A percentile compares a stretch with the other conserved stretches of the same genome.
Conservation (phyloP, 2,797 vertebrate species). For the Pachyuromys duprasi region DNA sequence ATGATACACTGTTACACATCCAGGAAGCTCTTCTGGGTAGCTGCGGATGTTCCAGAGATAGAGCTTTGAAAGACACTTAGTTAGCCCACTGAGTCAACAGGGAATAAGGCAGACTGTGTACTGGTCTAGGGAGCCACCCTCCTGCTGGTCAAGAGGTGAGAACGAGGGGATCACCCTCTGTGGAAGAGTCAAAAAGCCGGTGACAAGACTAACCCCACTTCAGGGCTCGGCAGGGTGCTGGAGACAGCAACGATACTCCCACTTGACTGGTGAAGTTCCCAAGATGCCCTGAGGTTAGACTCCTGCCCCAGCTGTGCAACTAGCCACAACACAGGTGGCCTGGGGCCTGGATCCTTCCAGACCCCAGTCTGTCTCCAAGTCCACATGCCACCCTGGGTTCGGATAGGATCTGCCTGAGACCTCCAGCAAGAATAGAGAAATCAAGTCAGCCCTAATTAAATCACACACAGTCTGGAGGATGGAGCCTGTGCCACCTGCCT, state of each 20-base stretch:
- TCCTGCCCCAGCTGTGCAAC: background rate
- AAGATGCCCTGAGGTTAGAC: background rate
- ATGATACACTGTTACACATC: background rate
- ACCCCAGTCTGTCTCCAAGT: background rate
- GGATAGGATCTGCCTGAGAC: background rate
- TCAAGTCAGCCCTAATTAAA: conserved; percentile 74
- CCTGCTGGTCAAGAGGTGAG: background rate
- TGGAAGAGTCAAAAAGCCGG: background rate
- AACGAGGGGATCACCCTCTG: background rate
- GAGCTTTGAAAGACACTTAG: background rate
- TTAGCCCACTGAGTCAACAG: background rate
- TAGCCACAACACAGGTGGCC: background rate
- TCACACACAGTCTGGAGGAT: conserved; percentile 1
- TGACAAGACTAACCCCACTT: background rate
- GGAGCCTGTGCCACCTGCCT: conserved; percentile 67
- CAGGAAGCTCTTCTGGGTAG: background rate
- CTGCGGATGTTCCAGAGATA: background rate
- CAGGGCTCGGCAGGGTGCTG: background rate
- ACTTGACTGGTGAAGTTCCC: background rate
- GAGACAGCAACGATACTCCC: accelerated
- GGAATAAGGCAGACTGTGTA: background rate
- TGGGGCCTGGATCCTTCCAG: background rate
- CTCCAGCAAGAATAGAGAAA: conserved; percentile 57
- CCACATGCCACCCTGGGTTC: background rate
- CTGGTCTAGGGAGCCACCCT: background rate